Evolutionary conservation across 2,113 vertebrate genomes (phyloP).

Genomic region (Protobothrops flavoviridis): DNA sequence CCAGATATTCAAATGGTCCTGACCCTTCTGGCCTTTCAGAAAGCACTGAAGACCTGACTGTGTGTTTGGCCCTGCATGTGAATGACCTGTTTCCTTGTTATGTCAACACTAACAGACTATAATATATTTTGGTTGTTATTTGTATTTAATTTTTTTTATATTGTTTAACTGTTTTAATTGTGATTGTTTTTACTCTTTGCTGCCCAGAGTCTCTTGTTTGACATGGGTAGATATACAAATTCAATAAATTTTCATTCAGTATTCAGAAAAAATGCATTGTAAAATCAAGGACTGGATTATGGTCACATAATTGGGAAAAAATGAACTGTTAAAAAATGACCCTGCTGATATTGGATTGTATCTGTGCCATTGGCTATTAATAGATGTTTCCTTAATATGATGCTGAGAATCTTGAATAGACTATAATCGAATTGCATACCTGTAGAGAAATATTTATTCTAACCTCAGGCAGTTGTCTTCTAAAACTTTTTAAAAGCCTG

Average conservation of each 20-base stretch:
- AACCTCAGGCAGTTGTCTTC: neutral
- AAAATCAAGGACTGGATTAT: neutral
- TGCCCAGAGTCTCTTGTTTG: neutral
- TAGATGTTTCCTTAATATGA: neutral
- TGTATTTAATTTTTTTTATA: neutral
- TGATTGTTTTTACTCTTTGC: neutral
- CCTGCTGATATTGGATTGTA: constrained; percentile 9
- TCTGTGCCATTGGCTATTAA: constrained; percentile 14
- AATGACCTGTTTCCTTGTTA: neutral
- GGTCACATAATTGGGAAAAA: constrained; percentile 12
- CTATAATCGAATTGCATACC: constrained; percentile 5
- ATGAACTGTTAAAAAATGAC: constrained; percentile 27
- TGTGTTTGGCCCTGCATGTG: neutral
- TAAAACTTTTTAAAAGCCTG: constrained; percentile 16
- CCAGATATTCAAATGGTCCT: neutral
- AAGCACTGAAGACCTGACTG: neutral
- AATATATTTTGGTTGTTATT: neutral
- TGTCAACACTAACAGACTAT: neutral
- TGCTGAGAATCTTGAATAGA: constrained; percentile 4
- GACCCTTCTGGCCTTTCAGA: neutral
- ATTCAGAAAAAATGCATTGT: neutral
- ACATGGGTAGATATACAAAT: neutral
- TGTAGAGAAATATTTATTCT: constrained; percentile 14
- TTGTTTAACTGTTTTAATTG: neutral
- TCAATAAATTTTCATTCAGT: neutral